phyloP scores from a whole-genome alignment of 2,888 invertebrate species.

The Calliopum simillimum region DNA sequence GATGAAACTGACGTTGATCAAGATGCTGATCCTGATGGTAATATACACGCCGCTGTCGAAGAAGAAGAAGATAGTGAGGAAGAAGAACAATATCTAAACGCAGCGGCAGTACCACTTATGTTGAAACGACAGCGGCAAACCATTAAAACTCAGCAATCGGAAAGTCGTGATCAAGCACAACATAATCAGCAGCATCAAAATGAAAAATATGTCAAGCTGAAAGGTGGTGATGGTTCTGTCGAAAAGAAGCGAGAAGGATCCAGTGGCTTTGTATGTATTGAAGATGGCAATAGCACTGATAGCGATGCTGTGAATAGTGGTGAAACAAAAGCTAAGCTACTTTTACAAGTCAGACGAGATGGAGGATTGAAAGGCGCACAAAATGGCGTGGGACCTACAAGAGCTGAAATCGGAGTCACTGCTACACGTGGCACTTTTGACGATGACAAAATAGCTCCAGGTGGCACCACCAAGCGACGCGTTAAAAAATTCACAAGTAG shows the following conservation, averaged over 20 bases:
- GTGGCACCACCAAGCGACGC: no score
- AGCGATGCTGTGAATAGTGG: neutral
- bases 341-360: neutral
- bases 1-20: conserved; percentile 13
- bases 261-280: conserved; percentile 14
- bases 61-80: neutral
- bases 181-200: neutral
- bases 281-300: conserved; percentile 17
- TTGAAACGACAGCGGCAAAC: no score
- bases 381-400: no score
- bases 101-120: no score
- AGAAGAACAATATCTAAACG: neutral
- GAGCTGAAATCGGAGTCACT: no score
- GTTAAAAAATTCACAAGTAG: no score
- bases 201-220: neutral
- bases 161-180: neutral
- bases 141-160: neutral
- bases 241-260: neutral
- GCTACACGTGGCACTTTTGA: no score
- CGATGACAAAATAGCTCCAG: no score
- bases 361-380: neutral
- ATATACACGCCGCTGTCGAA: neutral
- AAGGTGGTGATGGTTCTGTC: neutral
- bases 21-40: neutral
- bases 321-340: neutral